Evolutionary conservation across 2,888 invertebrate species (phyloP).

Genomic region (Cyclophora punctaria): DNA sequence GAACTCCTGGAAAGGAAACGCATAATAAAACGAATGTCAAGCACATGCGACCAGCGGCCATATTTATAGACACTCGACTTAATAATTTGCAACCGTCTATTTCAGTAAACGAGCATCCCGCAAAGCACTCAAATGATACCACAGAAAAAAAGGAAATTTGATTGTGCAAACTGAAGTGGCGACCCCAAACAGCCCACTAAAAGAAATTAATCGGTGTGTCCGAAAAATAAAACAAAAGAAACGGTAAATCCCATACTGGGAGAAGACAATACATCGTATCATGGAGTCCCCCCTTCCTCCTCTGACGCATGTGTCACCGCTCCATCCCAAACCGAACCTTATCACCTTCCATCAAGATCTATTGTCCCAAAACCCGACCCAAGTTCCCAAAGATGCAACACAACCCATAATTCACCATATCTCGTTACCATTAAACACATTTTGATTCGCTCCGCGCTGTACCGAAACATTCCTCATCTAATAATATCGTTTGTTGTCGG

Average conservation of each 20-base stretch:
- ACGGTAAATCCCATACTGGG: constrained; percentile 65
- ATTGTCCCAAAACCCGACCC: constrained; percentile 20
- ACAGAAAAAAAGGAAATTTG: constrained; percentile 35
- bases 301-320: constrained; percentile 61
- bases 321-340: constrained; percentile 37
- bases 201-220: constrained; percentile 61
- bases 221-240: constrained; percentile 63
- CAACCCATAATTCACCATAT: constrained; percentile 61
- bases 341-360: constrained; percentile 37
- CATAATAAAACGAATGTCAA: constrained; percentile 41
- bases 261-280: constrained; percentile 66
- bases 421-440: constrained; percentile 54
- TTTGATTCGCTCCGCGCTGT: constrained; percentile 39
- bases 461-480: constrained; percentile 44
- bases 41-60: constrained; percentile 30
- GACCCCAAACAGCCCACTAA: constrained; percentile 46
- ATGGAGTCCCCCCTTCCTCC: constrained; percentile 42
- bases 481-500: constrained; percentile 55
- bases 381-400: constrained; percentile 30
- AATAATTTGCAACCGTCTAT: constrained; percentile 20
- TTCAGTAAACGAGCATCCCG: constrained; percentile 22
- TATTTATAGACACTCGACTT: constrained; percentile 34
- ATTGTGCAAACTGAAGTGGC: constrained; percentile 36
- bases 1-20: constrained; percentile 46
- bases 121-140: constrained; percentile 31